Evolutionary conservation across 2,113 vertebrate genomes (phyloP).

Genomic region (Clarias gariepinus): DNA sequence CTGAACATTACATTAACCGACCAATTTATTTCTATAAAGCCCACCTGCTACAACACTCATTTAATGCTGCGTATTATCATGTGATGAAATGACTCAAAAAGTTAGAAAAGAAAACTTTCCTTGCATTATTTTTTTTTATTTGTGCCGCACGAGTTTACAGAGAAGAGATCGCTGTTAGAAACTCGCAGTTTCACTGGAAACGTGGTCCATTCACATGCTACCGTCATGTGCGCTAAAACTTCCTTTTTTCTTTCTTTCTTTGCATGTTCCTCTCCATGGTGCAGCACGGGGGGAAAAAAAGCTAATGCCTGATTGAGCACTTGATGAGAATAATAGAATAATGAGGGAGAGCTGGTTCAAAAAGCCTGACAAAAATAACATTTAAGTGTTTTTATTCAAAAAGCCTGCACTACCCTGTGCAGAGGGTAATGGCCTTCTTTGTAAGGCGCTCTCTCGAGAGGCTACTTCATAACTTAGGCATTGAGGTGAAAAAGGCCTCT

Average conservation of each 20-base stretch:
- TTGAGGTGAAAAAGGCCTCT: constrained; percentile 58
- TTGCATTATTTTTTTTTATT: not conserved
- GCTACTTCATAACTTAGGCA: constrained; percentile 60
- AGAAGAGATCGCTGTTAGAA: not conserved
- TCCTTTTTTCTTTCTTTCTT: not conserved
- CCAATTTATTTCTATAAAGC: constrained; percentile 44
- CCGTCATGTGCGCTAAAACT: constrained; percentile 31
- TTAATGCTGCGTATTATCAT: not conserved
- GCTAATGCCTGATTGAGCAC: constrained; percentile 60
- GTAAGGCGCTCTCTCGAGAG: constrained; percentile 56
- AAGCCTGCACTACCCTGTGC: constrained; percentile 53
- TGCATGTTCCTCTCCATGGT: constrained; percentile 35
- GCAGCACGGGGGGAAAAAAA: not conserved
- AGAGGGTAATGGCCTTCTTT: constrained; percentile 61
- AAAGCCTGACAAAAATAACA: constrained; percentile 55
- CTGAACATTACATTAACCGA: constrained; percentile 41
- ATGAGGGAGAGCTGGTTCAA: constrained; percentile 58
- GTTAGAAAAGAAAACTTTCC: not conserved
- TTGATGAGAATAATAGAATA: constrained; percentile 62
- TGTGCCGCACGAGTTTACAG: not conserved
- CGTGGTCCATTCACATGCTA: constrained; percentile 5
- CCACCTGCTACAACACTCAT: constrained; percentile 40
- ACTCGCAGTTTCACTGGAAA: not conserved
- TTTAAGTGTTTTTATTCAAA: constrained; percentile 63
- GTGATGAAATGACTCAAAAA: not conserved